Percentiles rank a stretch among this genome's conserved stretches.
These are phyloP conservation scores for Corythornis madagascariensis DNA, from an alignment of 2,113 vertebrate species.

Conservation along the genomic window DNA sequence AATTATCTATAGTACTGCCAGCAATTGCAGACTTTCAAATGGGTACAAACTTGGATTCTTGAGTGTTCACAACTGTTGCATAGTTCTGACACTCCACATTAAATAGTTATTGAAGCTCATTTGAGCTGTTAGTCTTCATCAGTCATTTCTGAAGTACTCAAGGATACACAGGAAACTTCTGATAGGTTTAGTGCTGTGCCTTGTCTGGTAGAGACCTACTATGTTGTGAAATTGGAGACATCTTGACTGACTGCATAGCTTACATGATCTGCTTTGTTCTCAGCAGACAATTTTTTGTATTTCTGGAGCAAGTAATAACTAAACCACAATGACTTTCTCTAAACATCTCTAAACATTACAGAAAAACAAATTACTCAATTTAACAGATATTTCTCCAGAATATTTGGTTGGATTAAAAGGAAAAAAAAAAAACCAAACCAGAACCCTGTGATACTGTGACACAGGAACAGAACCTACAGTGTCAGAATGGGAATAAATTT, in stretches of 20 bases:
- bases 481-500: not conserved
- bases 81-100: not conserved
- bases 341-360: not conserved
- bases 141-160: not conserved
- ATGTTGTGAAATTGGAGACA: not conserved
- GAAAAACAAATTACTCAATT: not conserved
- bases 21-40: not conserved
- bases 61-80: not conserved
- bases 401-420: not conserved
- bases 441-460: not conserved
- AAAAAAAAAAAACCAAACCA: not conserved
- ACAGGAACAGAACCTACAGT: not conserved
- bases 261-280: not conserved
- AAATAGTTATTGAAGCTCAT: not conserved
- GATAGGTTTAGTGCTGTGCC: not conserved
- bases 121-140: not conserved
- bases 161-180: not conserved
- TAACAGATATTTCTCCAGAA: not conserved
- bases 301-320: not conserved
- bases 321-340: not conserved
- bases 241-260: not conserved
- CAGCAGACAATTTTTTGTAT: not conserved
- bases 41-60: not conserved
- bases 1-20: not conserved
- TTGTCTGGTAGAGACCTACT: not conserved